Evolutionary conservation across 2,888 invertebrate genomes (phyloP), one percentile per base, ranked within the genome.

Genomic region (Drosophila hamatofila): DNA sequence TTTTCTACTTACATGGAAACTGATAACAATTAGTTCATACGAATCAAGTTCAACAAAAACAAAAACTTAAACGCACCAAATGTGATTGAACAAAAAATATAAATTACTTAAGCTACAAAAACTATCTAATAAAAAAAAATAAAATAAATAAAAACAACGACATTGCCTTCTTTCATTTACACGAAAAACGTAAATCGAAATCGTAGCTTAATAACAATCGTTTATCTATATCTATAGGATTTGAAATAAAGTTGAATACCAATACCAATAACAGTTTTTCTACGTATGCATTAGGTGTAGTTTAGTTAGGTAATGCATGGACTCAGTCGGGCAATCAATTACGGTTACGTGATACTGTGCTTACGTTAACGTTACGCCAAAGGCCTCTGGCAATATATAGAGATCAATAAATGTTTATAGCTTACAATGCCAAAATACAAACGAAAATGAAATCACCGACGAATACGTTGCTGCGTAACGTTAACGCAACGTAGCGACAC

Each of bases 361-460:
- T 64, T 76, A 78, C 74, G 71, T 73, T 72, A 71, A 83, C 68
- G 72, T 73, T 70, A 76, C 79, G 78, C 64, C 61, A 74, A 78
- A 73, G 71, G 67, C 74, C 49, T 67, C 72, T 51, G 70, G 54
- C 78, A 67, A 71, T 66, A 83, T 48, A 72, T 69, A 88, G 78
- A 85, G 65, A 78, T 81, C 66, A 82, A 81, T 92, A 91, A 91
- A 92, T 92, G 92, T 88, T 83, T 86, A 83, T 89, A 82, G 84
- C 84, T 81, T 87, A 88, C 74, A 91, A 85, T 83, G 86, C 83
- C 81, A 91, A 88, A 84, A 89, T 91, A 54, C 90, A 91, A 86
- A 89, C 90, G 77, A 91, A 91, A 90, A 92, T 90, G 90, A 91
- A 91, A 90, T 85, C 90, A 79, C 88, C 88, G 72, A 81, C 84